Evolutionary conservation across 2,888 invertebrate species (phyloP).

Genomic region (Biston stratarius): DNA sequence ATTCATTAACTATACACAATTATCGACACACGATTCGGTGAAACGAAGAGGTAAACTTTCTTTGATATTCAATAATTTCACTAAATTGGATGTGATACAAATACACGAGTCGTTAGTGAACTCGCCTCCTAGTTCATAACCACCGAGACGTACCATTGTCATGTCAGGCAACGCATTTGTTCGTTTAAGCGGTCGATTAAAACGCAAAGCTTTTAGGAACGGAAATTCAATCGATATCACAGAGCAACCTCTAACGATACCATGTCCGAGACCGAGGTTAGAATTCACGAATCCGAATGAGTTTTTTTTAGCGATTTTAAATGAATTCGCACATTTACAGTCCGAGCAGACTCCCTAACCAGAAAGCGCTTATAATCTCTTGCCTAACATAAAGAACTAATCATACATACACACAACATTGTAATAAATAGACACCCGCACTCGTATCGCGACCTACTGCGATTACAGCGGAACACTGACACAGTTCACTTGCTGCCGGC

Average conservation of each 20-base stretch:
- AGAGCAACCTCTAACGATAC: slow-evolving; percentile 23
- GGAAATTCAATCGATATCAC: slow-evolving; percentile 29
- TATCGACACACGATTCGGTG: slow-evolving; percentile 18
- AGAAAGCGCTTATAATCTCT: slow-evolving; percentile 41
- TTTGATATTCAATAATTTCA: slow-evolving; percentile 13
- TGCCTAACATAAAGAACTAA: slow-evolving; percentile 35
- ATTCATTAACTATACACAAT: slow-evolving; percentile 57
- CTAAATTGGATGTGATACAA: slow-evolving; percentile 8
- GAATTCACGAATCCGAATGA: not conserved
- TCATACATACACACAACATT: slow-evolving; percentile 43
- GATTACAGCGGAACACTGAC: not conserved
- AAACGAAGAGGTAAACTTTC: slow-evolving; percentile 6
- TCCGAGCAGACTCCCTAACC: slow-evolving; percentile 14
- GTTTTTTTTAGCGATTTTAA: slow-evolving; percentile 4
- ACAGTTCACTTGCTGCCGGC: slow-evolving; percentile 17
- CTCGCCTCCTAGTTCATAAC: slow-evolving; percentile 2
- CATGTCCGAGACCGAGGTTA: slow-evolving; percentile 6
- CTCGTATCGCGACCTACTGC: slow-evolving; percentile 36
- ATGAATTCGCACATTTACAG: slow-evolving; percentile 16
- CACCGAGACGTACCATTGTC: slow-evolving; percentile 27
- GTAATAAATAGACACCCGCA: slow-evolving; percentile 47
- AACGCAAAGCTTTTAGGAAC: slow-evolving; percentile 21
- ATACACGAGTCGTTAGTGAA: no score
- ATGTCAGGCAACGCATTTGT: slow-evolving; percentile 19
- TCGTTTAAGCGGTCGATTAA: slow-evolving; percentile 21